A percentile compares a stretch with the other conserved stretches of the same genome.
Evolutionary conservation across 2,113 vertebrate species (phyloP).

Genomic region (Synodontis membranacea): DNA sequence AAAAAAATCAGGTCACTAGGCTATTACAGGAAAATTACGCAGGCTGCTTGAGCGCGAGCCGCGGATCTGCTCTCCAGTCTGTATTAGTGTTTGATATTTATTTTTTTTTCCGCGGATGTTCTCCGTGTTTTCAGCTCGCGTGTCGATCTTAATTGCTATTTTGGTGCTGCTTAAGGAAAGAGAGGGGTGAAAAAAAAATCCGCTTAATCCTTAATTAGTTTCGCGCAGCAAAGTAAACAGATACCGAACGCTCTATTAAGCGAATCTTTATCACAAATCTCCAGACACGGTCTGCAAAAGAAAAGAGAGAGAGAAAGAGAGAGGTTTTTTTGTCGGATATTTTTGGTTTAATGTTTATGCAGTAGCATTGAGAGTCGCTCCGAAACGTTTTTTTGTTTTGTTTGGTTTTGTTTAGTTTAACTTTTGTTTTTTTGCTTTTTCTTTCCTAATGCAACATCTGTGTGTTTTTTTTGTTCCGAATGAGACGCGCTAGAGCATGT

Average conservation of each 20-base stretch:
- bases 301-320: too few species aligned
- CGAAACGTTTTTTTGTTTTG: background rate
- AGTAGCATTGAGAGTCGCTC: background rate
- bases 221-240: conserved; percentile 48
- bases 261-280: conserved; percentile 45
- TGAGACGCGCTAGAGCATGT: background rate
- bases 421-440: too few species aligned
- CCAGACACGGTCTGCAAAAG: conserved; percentile 10
- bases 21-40: background rate
- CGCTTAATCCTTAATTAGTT: conserved; percentile 56
- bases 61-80: background rate
- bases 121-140: conserved; percentile 22
- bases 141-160: conserved; percentile 44
- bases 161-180: conserved; percentile 20
- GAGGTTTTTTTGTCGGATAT: conserved; percentile 4
- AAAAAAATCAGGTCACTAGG: conserved; percentile 22
- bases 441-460: too few species aligned
- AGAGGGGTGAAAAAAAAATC: background rate
- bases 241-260: conserved; percentile 29
- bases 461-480: background rate
- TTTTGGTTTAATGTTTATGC: background rate
- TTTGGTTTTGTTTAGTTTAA: too few species aligned
- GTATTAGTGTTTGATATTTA: too few species aligned
- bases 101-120: background rate
- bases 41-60: background rate